Evolutionary conservation across 2,113 vertebrate genomes (phyloP), one percentile per base, ranked within the genome.

Genomic region (Xyliphius kryptos): DNA sequence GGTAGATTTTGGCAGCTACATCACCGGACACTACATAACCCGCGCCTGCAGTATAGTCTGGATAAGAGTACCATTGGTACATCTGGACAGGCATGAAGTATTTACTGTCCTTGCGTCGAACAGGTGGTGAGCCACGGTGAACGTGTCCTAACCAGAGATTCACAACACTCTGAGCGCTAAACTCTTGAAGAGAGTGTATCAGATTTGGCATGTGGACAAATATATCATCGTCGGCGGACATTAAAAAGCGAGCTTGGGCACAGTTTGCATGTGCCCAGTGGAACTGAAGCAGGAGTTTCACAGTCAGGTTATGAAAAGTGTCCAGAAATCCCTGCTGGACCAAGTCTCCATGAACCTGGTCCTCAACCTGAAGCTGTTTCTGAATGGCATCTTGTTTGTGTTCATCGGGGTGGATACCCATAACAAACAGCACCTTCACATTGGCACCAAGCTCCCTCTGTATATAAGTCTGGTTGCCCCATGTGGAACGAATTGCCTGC

Each of bases 131-230:
- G 3, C 92, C 93, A 0, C 83, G 85, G 75, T 98, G 89, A 11
- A 97, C 92, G 1, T 89, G 89, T 10, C 95, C 95, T 59, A 93
- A 84, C 95, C 94, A 98, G 52, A 97, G 66, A 73, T 91, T 85
- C 6, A 74, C 85, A 54, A 82, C 85, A 1, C 85, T 84, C 10
- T 83, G 79, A 17, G 68, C 69, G 63, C 76, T 75, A 38, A 93
- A 73, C n/a, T 76, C 74, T 75, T 79, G 87, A 58, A 98, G 84
- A 79, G 93, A 94, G 37, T 66, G 82, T 20, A 95, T 79, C 16
- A 97, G 85, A 66, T 98, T 98, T 66, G 92, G 93, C 82, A 88
- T 87, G 68, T 98, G 95, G 57, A 97, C 80, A 66, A 98, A 98
- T 67, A 97, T 82, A 67, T 96, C 93, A 2, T 98, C 93, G 15